These are phyloP conservation scores for Epinotia nisella DNA, from an alignment of 2,888 invertebrate species.

Conservation along the genomic window DNA sequence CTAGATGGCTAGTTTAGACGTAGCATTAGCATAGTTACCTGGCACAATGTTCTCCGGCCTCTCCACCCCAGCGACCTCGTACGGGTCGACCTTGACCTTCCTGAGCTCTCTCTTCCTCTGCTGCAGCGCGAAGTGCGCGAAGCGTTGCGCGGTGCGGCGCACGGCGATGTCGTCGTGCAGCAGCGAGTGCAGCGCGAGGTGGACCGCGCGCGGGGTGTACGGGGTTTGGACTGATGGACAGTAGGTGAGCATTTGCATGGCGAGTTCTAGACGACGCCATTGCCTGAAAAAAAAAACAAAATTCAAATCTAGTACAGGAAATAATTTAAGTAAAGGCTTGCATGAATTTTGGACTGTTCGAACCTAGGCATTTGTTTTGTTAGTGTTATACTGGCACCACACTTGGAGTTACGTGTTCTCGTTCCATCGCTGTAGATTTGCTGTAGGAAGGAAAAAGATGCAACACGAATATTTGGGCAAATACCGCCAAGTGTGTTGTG, in stretches of 20 bases:
- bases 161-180: conserved; percentile 92
- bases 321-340: too few relatives aligned
- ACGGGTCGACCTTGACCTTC: conserved; percentile 85
- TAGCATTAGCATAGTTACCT: too few relatives aligned
- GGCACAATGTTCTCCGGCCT: conserved; percentile 66
- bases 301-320: too few relatives aligned
- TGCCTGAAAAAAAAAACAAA: conserved; percentile 77
- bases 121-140: conserved; percentile 86
- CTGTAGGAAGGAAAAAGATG: too few relatives aligned
- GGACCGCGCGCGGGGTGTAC: conserved; percentile 87
- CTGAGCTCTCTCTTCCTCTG: conserved; percentile 89
- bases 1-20: too few relatives aligned
- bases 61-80: conserved; percentile 67
- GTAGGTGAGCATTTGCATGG: conserved; percentile 88
- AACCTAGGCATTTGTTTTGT: too few relatives aligned
- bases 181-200: conserved; percentile 86
- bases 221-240: conserved; percentile 89
- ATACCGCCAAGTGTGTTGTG: too few relatives aligned
- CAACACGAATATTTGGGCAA: too few relatives aligned
- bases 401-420: too few relatives aligned
- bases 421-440: too few relatives aligned
- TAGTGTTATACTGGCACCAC: too few relatives aligned
- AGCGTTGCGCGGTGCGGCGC: conserved; percentile 87
- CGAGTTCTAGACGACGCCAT: conserved; percentile 93
- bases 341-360: too few relatives aligned